Base-by-base conservation (phyloP, 2,113 vertebrate species). In the Poeciliopsis turrubarensis region DNA sequence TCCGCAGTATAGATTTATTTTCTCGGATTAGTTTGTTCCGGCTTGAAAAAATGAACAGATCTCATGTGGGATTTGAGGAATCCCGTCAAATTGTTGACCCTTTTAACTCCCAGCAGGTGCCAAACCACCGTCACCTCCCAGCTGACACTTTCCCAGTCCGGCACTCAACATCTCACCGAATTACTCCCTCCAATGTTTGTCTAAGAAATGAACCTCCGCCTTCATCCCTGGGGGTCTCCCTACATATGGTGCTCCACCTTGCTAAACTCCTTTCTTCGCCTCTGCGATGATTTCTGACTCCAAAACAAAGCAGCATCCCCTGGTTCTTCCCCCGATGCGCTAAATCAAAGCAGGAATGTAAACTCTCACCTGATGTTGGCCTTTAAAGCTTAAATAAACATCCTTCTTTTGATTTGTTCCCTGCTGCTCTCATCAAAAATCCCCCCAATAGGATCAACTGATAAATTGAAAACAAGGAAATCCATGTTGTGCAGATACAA, bases 41-140 rank as follows among this genome's bases (percentile, higher is more conserved):
- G 79, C 26, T 72, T n/a, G 3, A 19, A 67, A 60, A 63, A 72
- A 72, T 75, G 26, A 73, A 69, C 62, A 70, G 25, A 27, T 74
- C 65, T 51, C 70, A 68, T 79, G 60, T 83, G 75, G 69, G 47
- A 60, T 68, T 57, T 73, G 30, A 73, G 39, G 51, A 71, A 75
- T 37, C 44, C 69, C 9, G 25, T 64, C 39, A 26, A 19, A 25
- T 34, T 30, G 12, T 27, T 67, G 57, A 84, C 41, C 60, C 73
- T 75, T 68, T 17, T 75, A 51, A 62, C 84, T 71, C 54, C 27
- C 78, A 66, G 77, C 91, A 91, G 85, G 83, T 90, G 89, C 77
- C 79, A 68, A 77, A 83, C 77, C 91, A 92, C 89, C 89, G 89
- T 89, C 71, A 1, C 60, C 26, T 61, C 12, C 62, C 2, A 54